Conservation (phyloP, 2,888 invertebrate genomes). For the Hyposoter dolosus region DNA sequence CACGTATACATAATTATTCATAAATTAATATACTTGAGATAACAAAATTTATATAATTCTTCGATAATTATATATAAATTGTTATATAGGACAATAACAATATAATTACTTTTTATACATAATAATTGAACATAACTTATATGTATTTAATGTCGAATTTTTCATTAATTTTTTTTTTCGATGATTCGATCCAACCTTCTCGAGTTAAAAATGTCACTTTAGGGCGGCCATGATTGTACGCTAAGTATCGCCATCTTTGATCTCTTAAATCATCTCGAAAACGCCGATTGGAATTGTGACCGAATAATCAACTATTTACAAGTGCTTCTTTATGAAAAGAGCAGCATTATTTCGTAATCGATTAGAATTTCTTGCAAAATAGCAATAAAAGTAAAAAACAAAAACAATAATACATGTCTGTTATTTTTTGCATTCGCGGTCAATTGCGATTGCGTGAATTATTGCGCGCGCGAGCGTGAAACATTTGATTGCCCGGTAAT, state of each 20-base stretch:
- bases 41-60: constrained; percentile 42
- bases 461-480: constrained; percentile 1
- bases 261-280: neutral
- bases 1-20: constrained; percentile 41
- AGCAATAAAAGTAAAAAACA: constrained; percentile 6
- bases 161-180: constrained; percentile 13
- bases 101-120: constrained; percentile 40
- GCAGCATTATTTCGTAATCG: constrained; percentile 1
- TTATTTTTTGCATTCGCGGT: neutral
- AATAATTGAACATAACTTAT: constrained; percentile 29
- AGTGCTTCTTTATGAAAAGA: neutral
- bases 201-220: constrained; percentile 34
- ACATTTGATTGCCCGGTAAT: constrained; percentile 9
- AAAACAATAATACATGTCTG: constrained; percentile 2
- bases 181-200: constrained; percentile 10
- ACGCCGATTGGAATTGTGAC: constrained; percentile 20
- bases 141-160: constrained; percentile 6
- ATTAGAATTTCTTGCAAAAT: constrained; percentile 5
- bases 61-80: constrained; percentile 34
- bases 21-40: constrained; percentile 50
- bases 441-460: constrained; percentile 9
- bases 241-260: constrained; percentile 12
- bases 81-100: constrained; percentile 27
- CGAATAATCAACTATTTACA: constrained; percentile 27
- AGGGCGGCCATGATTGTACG: constrained; percentile 18